phyloP scores from a whole-genome alignment of 2,888 invertebrate genomes.

The Dysmachus trigonus region DNA sequence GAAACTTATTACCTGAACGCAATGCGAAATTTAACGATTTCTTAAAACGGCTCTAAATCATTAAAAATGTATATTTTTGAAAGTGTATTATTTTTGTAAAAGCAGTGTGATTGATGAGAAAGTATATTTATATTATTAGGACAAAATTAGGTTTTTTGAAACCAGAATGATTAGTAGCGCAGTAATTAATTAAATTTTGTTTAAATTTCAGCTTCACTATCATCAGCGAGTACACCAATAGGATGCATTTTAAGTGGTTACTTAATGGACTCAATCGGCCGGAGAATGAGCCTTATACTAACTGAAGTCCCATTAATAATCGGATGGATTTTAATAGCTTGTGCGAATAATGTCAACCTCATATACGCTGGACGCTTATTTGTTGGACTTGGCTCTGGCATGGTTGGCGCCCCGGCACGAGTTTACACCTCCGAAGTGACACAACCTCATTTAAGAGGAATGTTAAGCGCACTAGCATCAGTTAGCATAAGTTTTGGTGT shows the following conservation, averaged over 20 bases:
- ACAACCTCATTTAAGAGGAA: slow-evolving; percentile 78
- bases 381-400: slow-evolving; percentile 76
- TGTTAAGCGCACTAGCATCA: slow-evolving; percentile 76
- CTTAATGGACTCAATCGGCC: slow-evolving; percentile 75
- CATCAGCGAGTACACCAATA: slow-evolving; percentile 73
- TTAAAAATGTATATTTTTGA: no score
- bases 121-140: no score
- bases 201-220: slow-evolving; percentile 69
- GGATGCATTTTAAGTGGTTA: slow-evolving; percentile 77
- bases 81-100: no score
- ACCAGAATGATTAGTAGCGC: no score
- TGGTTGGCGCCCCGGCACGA: slow-evolving; percentile 76
- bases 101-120: no score
- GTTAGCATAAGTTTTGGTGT: slow-evolving; percentile 79
- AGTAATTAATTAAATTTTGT: no score
- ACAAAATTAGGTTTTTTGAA: no score
- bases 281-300: slow-evolving; percentile 71
- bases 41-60: no score
- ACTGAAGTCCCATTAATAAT: slow-evolving; percentile 74
- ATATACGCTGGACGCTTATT: slow-evolving; percentile 71
- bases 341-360: slow-evolving; percentile 69
- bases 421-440: slow-evolving; percentile 78
- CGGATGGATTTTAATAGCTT: slow-evolving; percentile 74
- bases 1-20: no score
- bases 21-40: no score